These are phyloP conservation scores for Acridotheres tristis DNA, from an alignment of 2,797 vertebrate genomes.

Conservation along the genomic window DNA sequence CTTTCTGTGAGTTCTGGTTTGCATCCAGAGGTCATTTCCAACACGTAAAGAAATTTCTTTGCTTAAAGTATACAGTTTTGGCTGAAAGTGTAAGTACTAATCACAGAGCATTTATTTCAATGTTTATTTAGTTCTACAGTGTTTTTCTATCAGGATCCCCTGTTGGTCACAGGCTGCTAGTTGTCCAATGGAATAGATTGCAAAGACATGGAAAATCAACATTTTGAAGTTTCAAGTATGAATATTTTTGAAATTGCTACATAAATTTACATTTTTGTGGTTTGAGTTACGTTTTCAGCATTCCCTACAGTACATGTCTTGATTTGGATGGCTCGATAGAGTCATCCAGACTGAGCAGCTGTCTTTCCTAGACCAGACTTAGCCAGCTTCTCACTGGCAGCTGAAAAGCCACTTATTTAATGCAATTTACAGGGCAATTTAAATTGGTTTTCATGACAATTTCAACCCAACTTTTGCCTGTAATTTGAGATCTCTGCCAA, in stretches of 20 bases:
- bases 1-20: background rate
- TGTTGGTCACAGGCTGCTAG: background rate
- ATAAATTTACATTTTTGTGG: background rate
- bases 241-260: background rate
- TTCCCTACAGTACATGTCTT: background rate
- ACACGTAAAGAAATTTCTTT: background rate
- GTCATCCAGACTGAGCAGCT: constrained; percentile 1
- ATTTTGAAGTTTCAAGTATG: background rate
- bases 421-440: background rate
- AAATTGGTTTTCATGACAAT: background rate
- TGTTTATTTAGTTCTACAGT: background rate
- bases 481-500: background rate
- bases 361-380: background rate
- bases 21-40: background rate
- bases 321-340: background rate
- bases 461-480: background rate
- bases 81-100: background rate
- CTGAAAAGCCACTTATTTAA: background rate
- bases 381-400: background rate
- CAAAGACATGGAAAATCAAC: background rate
- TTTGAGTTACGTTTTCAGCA: background rate
- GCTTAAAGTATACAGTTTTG: background rate
- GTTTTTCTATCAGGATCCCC: background rate
- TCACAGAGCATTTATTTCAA: background rate
- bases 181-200: background rate